Percentiles rank a stretch among this genome's conserved stretches.
These are phyloP conservation scores for Caenorhabditis sinica DNA, from an alignment of 2,888 invertebrate genomes.

Conservation along the genomic window DNA sequence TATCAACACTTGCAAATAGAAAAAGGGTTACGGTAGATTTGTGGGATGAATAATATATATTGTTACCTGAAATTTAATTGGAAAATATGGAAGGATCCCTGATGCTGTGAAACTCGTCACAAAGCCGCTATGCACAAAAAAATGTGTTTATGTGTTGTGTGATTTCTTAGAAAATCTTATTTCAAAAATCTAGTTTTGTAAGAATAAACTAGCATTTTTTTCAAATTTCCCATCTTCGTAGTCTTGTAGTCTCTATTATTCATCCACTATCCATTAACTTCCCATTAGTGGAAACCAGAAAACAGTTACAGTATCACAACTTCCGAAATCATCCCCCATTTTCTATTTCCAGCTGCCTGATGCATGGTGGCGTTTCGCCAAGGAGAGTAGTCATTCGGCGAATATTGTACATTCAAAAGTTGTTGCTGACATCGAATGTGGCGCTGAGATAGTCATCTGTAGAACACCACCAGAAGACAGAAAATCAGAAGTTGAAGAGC, in stretches of 20 bases:
- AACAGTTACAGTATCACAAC: constrained; percentile 4
- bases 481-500: constrained; percentile 41
- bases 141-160: no score
- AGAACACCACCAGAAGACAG: constrained; percentile 57
- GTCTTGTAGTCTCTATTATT: background rate
- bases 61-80: no score
- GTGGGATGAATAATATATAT: no score
- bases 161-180: background rate
- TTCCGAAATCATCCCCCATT: background rate
- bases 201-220: no score
- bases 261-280: background rate
- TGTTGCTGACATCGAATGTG: constrained; percentile 56
- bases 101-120: no score
- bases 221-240: background rate
- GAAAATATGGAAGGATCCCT: no score
- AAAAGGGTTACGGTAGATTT: background rate
- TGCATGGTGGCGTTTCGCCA: constrained; percentile 60
- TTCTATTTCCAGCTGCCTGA: constrained; percentile 59
- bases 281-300: background rate
- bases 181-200: no score
- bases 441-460: constrained; percentile 58
- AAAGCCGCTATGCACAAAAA: no score
- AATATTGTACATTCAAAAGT: constrained; percentile 61
- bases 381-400: constrained; percentile 58
- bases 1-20: no score